A percentile compares a stretch with the other conserved stretches of the same genome.
phyloP scores from a whole-genome alignment of 92 coral and sea anemone genomes.

The Zoanthus solanderi region DNA sequence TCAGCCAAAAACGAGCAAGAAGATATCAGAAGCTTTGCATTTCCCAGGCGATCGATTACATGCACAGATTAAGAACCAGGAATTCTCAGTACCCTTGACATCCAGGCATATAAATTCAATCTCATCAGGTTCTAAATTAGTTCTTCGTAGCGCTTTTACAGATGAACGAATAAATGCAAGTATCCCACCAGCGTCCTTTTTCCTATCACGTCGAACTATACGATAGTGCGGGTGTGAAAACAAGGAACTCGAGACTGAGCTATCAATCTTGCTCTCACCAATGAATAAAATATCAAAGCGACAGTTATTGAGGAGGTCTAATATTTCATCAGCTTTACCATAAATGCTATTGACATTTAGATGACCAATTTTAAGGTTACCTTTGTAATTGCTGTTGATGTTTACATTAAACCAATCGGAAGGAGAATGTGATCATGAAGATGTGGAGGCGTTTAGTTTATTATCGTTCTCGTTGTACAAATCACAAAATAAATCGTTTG shows the following conservation, averaged over 20 bases:
- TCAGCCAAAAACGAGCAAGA: no score
- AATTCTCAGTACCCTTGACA: slow-evolving; percentile 46
- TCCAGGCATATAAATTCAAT: slow-evolving; percentile 51
- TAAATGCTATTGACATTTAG: no score
- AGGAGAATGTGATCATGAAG: no score
- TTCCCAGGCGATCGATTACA: slow-evolving; percentile 61
- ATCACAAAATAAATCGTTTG: no score
- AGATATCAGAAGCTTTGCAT: no score
- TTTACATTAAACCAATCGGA: no score
- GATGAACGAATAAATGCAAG: background rate
- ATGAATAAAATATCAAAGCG: slow-evolving; percentile 11
- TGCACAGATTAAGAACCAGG: slow-evolving; percentile 38
- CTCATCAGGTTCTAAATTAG: slow-evolving; percentile 24
- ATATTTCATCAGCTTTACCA: no score
- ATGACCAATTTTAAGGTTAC: no score
- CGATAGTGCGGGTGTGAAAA: slow-evolving; percentile 36
- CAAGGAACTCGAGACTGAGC: background rate
- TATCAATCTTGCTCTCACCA: slow-evolving; percentile 16
- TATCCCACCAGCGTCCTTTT: slow-evolving; percentile 9
- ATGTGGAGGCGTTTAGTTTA: no score
- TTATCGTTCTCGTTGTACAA: no score
- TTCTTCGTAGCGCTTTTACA: background rate
- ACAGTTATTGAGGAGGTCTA: no score
- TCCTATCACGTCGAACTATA: slow-evolving; percentile 30
- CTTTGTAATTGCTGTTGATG: background rate